Evolutionary conservation across 2,113 vertebrate genomes (phyloP), one percentile per base, ranked within the genome.

Genomic region (Himantopus leucocephalus): DNA sequence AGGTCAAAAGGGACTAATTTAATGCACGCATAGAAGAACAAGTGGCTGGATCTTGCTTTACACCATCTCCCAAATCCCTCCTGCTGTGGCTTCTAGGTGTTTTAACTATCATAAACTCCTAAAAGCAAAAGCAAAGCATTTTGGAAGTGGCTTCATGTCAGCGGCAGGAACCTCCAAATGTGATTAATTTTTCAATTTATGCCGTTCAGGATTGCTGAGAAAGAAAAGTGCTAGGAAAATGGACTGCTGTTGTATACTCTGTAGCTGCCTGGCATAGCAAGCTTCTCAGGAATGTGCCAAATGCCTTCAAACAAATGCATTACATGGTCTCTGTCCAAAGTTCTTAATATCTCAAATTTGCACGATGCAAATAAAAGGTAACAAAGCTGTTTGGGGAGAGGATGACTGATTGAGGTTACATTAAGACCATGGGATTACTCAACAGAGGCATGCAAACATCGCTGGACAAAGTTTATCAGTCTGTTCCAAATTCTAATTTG

Each of bases 401-500:
- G 84, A 70, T 90, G 91, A 84, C 72, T 81, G 83, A 72, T 62
- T 58, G 92, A 90, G 64, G 82, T 94, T 83, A 73, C 88, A 53
- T 91, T 80, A 86, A 86, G 68, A 88, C 59, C 55, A 73, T 56
- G 62, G 82, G 85, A 94, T 92, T 92, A 90, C 72, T 91, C 76
- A 94, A 47, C 72, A 47, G 76, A 95, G 67, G 87, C 58, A 83
- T 47, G 76, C 90, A 77, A 70, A 85, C 79, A 86, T 83, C 1
- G 2, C 88, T 92, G 94, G 78, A 94, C 75, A 85, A 94, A 93
- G 91, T 94, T 96, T 96, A 94, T 94, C 94, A 47, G 79, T 67
- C 90, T 88, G 83, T 97, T 97, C 93, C 97, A 97, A 94, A 97
- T 95, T 95, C 96, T 94, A 63, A 92, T 96, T 97, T 96, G 95